Conservation (phyloP, 2,113 vertebrate species). For the Orcinus orca region DNA sequence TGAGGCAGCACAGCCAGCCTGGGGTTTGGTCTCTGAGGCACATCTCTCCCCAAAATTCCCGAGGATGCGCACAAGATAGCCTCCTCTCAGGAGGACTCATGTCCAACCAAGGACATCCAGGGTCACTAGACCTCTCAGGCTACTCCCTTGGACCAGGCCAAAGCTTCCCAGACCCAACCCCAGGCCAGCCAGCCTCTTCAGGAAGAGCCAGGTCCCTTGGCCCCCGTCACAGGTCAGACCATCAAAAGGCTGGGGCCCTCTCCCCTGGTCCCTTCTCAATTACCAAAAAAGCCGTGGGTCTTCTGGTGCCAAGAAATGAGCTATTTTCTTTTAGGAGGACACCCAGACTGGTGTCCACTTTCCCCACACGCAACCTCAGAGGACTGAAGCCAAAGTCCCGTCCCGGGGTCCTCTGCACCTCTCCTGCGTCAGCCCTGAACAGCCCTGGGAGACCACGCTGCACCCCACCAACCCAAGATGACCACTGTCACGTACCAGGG, state of each 20-base stretch:
- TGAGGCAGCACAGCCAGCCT: neutral
- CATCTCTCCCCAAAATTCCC: neutral
- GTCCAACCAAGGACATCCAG: neutral
- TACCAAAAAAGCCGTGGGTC: neutral
- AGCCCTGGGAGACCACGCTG: neutral
- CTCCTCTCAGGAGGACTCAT: neutral
- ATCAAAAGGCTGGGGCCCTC: neutral
- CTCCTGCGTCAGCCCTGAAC: neutral
- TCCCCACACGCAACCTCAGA: neutral
- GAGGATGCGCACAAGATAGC: neutral
- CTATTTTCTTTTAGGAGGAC: neutral
- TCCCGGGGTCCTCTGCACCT: neutral
- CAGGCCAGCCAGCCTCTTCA: neutral
- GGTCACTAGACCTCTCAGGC: neutral
- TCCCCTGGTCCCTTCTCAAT: neutral
- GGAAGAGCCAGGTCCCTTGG: neutral
- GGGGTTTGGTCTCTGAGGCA: neutral
- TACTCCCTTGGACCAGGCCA: neutral
- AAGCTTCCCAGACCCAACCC: neutral
- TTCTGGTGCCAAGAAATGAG: neutral
- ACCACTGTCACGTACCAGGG: conserved; percentile 85
- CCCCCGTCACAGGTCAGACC: neutral
- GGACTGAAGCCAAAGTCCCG: neutral
- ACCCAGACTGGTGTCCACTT: neutral
- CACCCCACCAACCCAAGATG: neutral